A percentile compares a stretch with the other conserved stretches of the same genome.
phyloP scores from a whole-genome alignment of 2,113 vertebrate genomes.

The Orientallactaga bullata region DNA sequence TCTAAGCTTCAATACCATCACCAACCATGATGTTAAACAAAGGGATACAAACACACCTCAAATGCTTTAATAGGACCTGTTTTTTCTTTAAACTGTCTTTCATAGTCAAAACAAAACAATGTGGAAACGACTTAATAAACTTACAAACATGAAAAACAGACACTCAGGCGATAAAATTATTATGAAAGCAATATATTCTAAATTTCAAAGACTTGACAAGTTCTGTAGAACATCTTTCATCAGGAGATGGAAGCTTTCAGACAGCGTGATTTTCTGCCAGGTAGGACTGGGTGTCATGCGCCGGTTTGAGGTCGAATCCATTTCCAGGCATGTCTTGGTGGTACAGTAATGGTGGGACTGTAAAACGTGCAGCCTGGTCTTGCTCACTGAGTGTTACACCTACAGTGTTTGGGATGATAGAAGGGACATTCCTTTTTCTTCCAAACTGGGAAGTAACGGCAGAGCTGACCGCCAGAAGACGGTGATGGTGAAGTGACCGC shows the following conservation, averaged over 20 bases:
- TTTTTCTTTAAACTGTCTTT: no score
- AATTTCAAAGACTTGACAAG: constrained; percentile 78
- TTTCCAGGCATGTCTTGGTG: no score
- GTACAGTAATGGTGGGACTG: no score
- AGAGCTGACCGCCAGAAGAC: constrained; percentile 84
- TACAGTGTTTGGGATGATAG: no score
- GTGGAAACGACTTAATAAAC: constrained; percentile 87
- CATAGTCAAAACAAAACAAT: constrained; percentile 83
- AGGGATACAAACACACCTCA: constrained; percentile 71
- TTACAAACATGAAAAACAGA: constrained; percentile 90
- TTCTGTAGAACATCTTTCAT: constrained; percentile 76
- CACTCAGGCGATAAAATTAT: no score
- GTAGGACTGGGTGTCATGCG: no score
- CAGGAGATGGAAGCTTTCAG: constrained; percentile 69
- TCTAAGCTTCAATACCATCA: background rate
- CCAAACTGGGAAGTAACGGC: constrained; percentile 96
- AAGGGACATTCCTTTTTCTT: constrained; percentile 94
- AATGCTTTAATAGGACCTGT: constrained; percentile 86
- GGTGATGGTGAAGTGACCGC: constrained; percentile 76
- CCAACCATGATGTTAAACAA: no score
- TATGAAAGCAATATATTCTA: no score
- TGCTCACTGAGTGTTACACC: constrained; percentile 94
- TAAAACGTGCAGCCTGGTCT: constrained; percentile 93
- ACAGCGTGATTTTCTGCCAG: constrained; percentile 74
- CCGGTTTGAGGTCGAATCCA: no score